Evolutionary conservation across 1,140 invertebrate species (phyloP).

Genomic region (Agraylea sexmaculata): DNA sequence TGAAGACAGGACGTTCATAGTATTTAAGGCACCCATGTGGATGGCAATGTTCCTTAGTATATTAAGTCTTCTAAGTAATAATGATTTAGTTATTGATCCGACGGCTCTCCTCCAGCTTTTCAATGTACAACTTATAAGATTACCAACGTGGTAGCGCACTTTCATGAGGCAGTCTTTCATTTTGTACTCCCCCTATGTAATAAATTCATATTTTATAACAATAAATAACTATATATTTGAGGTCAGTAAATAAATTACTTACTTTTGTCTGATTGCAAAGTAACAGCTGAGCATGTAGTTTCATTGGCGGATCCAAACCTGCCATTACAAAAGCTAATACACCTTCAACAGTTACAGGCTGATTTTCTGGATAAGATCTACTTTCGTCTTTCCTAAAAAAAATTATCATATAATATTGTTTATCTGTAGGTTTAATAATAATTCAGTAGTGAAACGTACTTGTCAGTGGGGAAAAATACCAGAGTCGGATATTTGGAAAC

Average conservation of each 20-base stretch:
- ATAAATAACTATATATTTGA: background rate
- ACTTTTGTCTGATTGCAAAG: constrained; percentile 28
- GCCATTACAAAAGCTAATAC: constrained; percentile 60
- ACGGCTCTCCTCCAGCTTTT: constrained; percentile 32
- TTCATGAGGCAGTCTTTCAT: constrained; percentile 33
- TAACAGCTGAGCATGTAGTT: constrained; percentile 28
- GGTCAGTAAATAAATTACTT: background rate
- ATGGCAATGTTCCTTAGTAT: constrained; percentile 31
- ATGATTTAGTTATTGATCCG: constrained; percentile 25
- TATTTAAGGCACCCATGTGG: constrained; percentile 28
- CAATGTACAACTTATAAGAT: constrained; percentile 30
- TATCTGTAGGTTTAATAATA: constrained; percentile 6
- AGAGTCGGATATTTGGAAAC: constrained; percentile 62
- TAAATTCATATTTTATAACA: background rate
- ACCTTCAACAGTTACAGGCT: constrained; percentile 53
- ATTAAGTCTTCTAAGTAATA: constrained; percentile 32
- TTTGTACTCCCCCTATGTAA: constrained; percentile 23
- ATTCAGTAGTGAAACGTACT: constrained; percentile 20
- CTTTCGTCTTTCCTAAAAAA: constrained; percentile 58
- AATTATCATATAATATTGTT: constrained; percentile 6
- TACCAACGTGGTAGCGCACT: constrained; percentile 28
- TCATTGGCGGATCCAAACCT: constrained; percentile 40
- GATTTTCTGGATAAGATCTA: constrained; percentile 49
- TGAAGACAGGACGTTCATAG: constrained; percentile 22
- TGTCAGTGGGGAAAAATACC: constrained; percentile 56